Evolutionary conservation across 1,140 invertebrate species (phyloP), one percentile per base, ranked within the genome.

Genomic region (Meteorus sp.): DNA sequence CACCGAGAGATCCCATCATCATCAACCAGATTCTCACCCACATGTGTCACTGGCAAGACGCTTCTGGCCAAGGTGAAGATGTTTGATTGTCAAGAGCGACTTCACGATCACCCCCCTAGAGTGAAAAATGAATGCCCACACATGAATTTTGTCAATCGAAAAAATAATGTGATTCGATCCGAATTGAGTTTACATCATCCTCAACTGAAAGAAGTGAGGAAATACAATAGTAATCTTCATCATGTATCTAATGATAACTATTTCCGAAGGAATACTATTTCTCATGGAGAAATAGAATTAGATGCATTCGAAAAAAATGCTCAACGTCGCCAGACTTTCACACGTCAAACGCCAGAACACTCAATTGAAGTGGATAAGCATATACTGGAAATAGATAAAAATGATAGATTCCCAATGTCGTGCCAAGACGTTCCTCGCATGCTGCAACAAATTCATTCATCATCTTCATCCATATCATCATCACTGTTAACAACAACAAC

Each of bases 211-310:
- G 13, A 11, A 27, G n/a, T 9, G 27, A 29, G 27, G 27, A 29
- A 29, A 5, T 5, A 19, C 23, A 48, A 29, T 13, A 48, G 31
- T 17, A 17, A 8, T 8, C 15, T 48, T 48, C 27, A 29, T 48
- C 23, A 31, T 11, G 4, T 6, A 3, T 15, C 13, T 31, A 31
- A 48, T 70, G 91, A 94, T 62, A 75, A 77, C n/a, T n/a, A n/a
- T 9, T 44, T 57, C 1, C 17, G 22, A 1, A 20, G 1, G 0
- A 51, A 53, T 3, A 53, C 60, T 0, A 53, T 31, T 3, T 17
- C 19, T 17, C 13, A 48, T 31, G 9, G 31, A 17, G 9, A 31
- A 29, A 13, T 15, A 23, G 13, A 48, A 11, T 4, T 29, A 23
- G 17, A 29, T 9, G 31, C 4, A 4, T 9, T 5, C 11, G 35